Evolutionary conservation across 2,113 vertebrate genomes (phyloP).

Genomic region (Istiophorus platypterus): DNA sequence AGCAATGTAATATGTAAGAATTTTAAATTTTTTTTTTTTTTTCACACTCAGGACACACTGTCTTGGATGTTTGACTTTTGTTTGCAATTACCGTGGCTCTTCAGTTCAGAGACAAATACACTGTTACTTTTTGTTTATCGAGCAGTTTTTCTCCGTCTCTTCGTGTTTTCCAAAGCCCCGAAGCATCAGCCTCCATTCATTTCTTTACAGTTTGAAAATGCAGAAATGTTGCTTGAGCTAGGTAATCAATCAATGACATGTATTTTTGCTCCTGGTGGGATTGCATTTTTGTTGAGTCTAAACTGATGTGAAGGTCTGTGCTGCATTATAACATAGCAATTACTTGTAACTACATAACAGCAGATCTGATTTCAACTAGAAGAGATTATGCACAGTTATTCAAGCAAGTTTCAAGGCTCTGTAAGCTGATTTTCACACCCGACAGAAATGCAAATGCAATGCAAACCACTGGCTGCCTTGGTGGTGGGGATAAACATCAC

Average conservation of each 20-base stretch:
- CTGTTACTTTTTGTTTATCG: too few relatives aligned
- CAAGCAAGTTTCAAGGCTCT: conserved; percentile 28
- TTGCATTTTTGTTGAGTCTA: neutral
- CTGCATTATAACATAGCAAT: neutral
- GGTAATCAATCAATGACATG: neutral
- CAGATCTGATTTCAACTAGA: neutral
- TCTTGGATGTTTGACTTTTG: too few relatives aligned
- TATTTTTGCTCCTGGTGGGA: neutral
- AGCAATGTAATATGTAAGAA: too few relatives aligned
- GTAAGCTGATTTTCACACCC: conserved; percentile 21
- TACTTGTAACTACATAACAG: conserved; percentile 14
- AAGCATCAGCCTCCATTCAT: neutral
- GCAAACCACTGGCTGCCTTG: conserved; percentile 18
- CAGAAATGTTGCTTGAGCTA: neutral
- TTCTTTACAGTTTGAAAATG: neutral
- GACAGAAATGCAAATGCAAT: conserved; percentile 49
- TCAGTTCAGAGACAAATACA: too few relatives aligned
- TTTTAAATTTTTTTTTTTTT: too few relatives aligned
- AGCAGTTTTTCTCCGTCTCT: too few relatives aligned
- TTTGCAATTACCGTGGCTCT: too few relatives aligned
- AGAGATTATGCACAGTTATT: conserved; percentile 18
- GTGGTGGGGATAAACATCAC: neutral
- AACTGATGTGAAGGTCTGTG: neutral
- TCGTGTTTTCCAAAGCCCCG: too few relatives aligned
- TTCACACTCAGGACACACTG: too few relatives aligned